Base-by-base conservation (phyloP, 2,888 invertebrate genomes). In the Brachypterus glaber region DNA sequence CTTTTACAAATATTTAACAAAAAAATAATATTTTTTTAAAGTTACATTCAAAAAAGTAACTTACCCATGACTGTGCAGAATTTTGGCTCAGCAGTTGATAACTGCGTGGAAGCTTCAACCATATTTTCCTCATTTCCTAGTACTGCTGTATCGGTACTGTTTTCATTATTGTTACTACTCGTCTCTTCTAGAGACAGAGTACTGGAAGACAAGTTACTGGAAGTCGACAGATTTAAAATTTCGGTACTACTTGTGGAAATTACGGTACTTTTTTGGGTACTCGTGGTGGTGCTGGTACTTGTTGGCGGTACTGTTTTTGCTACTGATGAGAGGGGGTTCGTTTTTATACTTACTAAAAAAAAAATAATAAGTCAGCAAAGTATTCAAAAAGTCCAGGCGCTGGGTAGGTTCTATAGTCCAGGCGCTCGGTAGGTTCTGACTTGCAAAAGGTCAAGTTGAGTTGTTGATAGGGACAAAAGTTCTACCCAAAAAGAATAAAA, bases 1-100 rank as follows among this genome's bases (percentile, higher is more conserved):
- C n/a, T n/a, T n/a, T n/a, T n/a, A n/a, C n/a, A n/a, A n/a, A n/a
- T n/a, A n/a, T n/a, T n/a, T n/a, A n/a, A n/a, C n/a, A n/a, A n/a
- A n/a, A n/a, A n/a, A n/a, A n/a, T n/a, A n/a, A n/a, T n/a, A n/a
- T n/a, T n/a, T n/a, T n/a, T n/a, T n/a, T n/a, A n/a, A n/a, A n/a
- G n/a, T n/a, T n/a, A n/a, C n/a, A n/a, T n/a, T n/a, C 3, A n/a
- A 17, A 16, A 14, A 41, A 37, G 12, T 18, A 16, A 55, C 63
- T 56, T 56, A 70, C 70, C 69, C 69, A 70, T 69, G 5, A 70
- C 65, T 33, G 62, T 47, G 50, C 70, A 70, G 29, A 57, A 56
- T 43, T 57, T 58, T 17, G 61, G 58, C n/a, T 49, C 44, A 21
- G 50, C 41, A 15, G 52, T 51, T 11, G 60, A 49, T n/a, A 38